Evolutionary conservation across 2,797 vertebrate genomes (phyloP).

Genomic region (Diglossa cyanea): DNA sequence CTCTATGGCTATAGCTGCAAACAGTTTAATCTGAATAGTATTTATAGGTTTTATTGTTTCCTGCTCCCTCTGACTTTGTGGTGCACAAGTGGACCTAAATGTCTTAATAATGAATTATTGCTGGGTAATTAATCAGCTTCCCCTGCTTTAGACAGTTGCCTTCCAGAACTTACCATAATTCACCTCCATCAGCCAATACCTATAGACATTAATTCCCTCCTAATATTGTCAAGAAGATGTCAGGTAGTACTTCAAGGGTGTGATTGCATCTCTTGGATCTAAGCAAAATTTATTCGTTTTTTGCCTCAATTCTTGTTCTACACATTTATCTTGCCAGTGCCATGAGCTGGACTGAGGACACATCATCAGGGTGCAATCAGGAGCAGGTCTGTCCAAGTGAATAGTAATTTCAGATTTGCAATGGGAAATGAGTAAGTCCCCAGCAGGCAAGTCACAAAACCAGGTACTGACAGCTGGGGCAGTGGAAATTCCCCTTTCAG

Average conservation of each 20-base stretch:
- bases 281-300: background rate
- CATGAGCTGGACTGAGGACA: background rate
- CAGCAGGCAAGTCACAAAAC: background rate
- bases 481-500: background rate
- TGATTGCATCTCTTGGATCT: conserved; percentile 18
- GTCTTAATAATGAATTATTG: background rate
- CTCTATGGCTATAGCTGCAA: background rate
- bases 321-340: background rate
- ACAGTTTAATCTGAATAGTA: background rate
- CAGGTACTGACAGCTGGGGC: background rate
- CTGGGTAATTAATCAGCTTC: conserved; percentile 43
- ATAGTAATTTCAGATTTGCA: background rate
- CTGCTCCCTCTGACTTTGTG: background rate
- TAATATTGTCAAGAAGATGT: background rate
- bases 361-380: background rate
- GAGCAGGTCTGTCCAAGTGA: background rate
- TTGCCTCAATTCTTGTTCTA: background rate
- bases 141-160: background rate
- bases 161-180: conserved; percentile 1
- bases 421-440: background rate
- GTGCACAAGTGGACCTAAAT: background rate
- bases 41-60: background rate
- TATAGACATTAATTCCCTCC: conserved; percentile 23
- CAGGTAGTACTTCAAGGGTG: background rate
- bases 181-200: background rate